These are phyloP conservation scores for Prenolepis imparis DNA, from an alignment of 2,888 invertebrate species.

Conservation along the genomic window DNA sequence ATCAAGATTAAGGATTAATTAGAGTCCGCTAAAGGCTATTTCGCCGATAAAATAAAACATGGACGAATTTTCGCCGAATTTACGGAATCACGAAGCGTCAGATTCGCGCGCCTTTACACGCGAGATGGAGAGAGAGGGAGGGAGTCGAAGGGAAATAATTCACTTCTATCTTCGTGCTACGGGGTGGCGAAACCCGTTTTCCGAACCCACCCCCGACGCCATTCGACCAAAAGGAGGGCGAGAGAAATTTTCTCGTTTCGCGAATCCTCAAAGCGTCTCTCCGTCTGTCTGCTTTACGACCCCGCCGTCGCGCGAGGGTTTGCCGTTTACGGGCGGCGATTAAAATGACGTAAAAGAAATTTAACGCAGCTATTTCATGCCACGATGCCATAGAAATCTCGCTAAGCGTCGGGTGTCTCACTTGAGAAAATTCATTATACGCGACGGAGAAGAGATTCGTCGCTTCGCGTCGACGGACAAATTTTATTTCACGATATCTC, in stretches of 20 bases:
- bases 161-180: slow-evolving; percentile 48
- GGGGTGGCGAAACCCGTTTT: slow-evolving; percentile 25
- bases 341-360: slow-evolving; percentile 64
- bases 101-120: slow-evolving; percentile 27
- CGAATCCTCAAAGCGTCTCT: slow-evolving; percentile 68
- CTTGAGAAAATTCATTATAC: slow-evolving; percentile 3
- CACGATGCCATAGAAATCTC: slow-evolving; percentile 6
- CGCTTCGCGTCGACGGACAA: neutral
- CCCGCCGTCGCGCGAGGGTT: slow-evolving; percentile 20
- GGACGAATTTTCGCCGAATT: slow-evolving; percentile 46
- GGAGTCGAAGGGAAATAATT: slow-evolving; percentile 54
- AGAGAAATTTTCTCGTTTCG: slow-evolving; percentile 68
- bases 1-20: neutral
- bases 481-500: neutral
- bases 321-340: slow-evolving; percentile 40
- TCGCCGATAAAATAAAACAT: slow-evolving; percentile 26
- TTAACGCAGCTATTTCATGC: slow-evolving; percentile 59
- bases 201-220: slow-evolving; percentile 14
- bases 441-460: neutral
- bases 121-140: neutral
- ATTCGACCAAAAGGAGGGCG: slow-evolving; percentile 18
- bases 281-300: slow-evolving; percentile 60
- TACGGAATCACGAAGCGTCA: neutral
- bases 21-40: neutral
- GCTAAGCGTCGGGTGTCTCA: neutral